Base-by-base conservation (phyloP, 2,113 vertebrate genomes). In the Ochotona curzoniae region DNA sequence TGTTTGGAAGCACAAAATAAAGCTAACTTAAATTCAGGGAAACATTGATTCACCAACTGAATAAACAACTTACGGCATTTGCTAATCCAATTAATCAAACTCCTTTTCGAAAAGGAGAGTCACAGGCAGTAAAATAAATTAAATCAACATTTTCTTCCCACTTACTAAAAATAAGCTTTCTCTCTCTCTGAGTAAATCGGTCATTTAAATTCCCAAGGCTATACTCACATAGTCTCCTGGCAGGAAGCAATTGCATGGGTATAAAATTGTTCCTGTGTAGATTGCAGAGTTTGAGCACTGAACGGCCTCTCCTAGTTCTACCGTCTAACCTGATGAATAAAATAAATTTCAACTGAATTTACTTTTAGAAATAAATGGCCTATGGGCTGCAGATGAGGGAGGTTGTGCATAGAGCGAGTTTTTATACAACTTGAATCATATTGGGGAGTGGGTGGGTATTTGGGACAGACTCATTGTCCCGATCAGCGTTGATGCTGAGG, bases 61-160 rank as follows among this genome's bases (percentile, higher is more conserved):
- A 80, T 80, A 94, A 95, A 93, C 69, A 91, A 32, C 76, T 86
- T 90, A 90, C 74, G 73, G 49, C 83, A 75, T 96, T 96, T 87
- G 60, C 83, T 96, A 94, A 95, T 94, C 90, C 93, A 93, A 96
- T 95, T 95, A 95, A 96, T 97, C 95, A 91, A 86, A 95, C 70
- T 90, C 54, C 74, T 95, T 95, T 91, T 76, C 89, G 38, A 44
- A 78, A 84, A 81, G 93, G 87, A 95, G 89, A 93, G 91, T 96
- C 95, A 60, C 70, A 93, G 83, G 81, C 90, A 93, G 84, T 95
- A 78, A 97, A 94, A 95, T 87, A 96, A 94, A 96, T 95, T 95
- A 96, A 96, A 87, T 91, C 73, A 96, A 74, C 84, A 81, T 94
- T 89, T 64, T 10, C 15, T 23, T n/a, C 26, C 23, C 60, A 28